Evolutionary conservation across 2,113 vertebrate species (phyloP), one percentile per base, ranked within the genome.

Genomic region (Forbesichthys papilliferus): DNA sequence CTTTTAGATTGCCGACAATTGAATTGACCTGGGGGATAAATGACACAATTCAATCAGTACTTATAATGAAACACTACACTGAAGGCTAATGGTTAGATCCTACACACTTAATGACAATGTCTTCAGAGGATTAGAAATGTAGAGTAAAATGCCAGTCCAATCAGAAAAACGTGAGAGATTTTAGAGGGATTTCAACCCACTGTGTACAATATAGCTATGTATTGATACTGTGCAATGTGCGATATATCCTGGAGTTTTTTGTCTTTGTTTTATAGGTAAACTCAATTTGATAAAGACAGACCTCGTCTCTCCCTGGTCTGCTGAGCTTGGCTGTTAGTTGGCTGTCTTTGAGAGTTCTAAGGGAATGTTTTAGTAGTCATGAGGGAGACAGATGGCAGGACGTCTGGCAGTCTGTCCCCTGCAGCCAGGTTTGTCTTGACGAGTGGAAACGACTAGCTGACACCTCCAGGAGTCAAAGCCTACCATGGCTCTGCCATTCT

Each of bases 11-110:
- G n/a, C 14, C 14, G 9, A 47, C 57, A 52, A 11, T 42, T 27
- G 33, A 20, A 55, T 14, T 9, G 53, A 64, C 60, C 56, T 27
- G 11, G 53, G 52, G 11, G 36, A 42, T 11, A 49, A 46, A 58
- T 64, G 11, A 48, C 42, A 64, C 61, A 64, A 56, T 63, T 64
- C 61, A 57, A 49, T 71, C 33, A 71, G 57, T 46, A 71, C 56
- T 34, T 64, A 57, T 56, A 57, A 57, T 67, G 54, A 20, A 57
- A 54, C 56, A 54, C 68, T 49, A 53, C 59, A 52, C 68, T 27
- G 33, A 34, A 49, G 20, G 54, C 69, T 71, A 56, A 64, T 55
- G 54, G 69, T 49, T 16, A 20, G 13, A 64, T 27, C 48, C 18
- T 12, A 46, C 48, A 51, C 54, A 14, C 48, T 65, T n/a, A 8